phyloP scores from a whole-genome alignment of 2,113 vertebrate genomes.

The Dicaeum eximium region DNA sequence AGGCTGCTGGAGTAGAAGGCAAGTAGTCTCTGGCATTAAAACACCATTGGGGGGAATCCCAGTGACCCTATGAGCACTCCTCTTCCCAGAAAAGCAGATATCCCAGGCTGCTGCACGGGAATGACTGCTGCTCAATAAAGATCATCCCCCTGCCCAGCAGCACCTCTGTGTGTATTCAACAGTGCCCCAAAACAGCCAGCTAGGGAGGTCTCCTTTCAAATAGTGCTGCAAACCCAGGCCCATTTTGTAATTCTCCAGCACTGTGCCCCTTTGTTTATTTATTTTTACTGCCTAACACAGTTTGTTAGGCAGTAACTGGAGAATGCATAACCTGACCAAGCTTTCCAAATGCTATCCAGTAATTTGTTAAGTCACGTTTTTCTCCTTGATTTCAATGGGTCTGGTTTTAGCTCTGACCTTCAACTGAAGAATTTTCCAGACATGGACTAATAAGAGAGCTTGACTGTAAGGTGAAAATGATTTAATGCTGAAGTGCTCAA shows the following conservation, averaged over 20 bases:
- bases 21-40: not conserved
- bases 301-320: not conserved
- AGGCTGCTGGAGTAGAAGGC: not conserved
- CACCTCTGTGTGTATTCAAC: not conserved
- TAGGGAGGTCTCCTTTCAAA: not conserved
- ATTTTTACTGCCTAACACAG: no score
- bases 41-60: accelerated
- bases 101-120: not conserved
- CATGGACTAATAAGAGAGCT: not conserved
- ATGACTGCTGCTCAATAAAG: not conserved
- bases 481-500: not conserved
- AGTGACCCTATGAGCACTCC: not conserved
- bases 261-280: not conserved
- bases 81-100: not conserved
- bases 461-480: not conserved
- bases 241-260: not conserved
- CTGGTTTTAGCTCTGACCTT: not conserved
- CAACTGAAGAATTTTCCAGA: not conserved
- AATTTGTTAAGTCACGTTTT: not conserved
- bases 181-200: not conserved
- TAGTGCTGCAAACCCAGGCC: not conserved
- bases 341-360: not conserved
- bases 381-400: not conserved
- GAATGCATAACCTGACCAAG: not conserved
- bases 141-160: not conserved